Evolutionary conservation across 2,113 vertebrate species (phyloP), one percentile per base, ranked within the genome.

Genomic region (Hippocampus comes): DNA sequence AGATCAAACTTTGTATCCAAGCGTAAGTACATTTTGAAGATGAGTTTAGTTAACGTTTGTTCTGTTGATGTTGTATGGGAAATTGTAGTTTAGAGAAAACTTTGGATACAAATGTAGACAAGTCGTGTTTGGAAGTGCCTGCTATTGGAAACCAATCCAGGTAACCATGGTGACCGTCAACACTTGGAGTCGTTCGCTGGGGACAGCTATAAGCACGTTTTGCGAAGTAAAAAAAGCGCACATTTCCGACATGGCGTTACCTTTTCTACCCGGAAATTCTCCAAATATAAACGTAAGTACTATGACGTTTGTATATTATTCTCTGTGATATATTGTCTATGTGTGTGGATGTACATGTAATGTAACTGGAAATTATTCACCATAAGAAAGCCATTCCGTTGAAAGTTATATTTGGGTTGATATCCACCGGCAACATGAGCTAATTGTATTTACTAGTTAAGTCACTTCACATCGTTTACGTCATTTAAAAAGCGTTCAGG

Each of bases 281-380:
- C 82, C 82, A 71, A 89, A 85, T n/a, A 86, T 75, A 86, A 92
- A 91, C 1, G 96, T 97, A 91, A 94, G 94, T 93, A 18, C 14
- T 2, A n/a, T 61, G 48, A 51, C 48, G 48, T 7, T 51, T 51
- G 18, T 51, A 17, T 20, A 51, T 0, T 51, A 51, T 46, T 3
- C 10, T 1, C 14, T 46, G 10, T 3, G 10, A 46, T 14, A 46
- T 3, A 46, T 14, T 3, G 10, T 3, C 12, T 15, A 46, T 46
- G 43, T 46, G 43, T 46, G 10, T 46, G 14, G 10, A 14, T 46
- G 14, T 1, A 46, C 10, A 12, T 12, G 10, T 15, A 12, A 12
- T 10, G 43, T 46, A 46, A 46, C 43, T 46, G 43, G 12, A 46
- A 46, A 12, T 46, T 46, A 12, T 43, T 11, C 2, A 10, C 9